phyloP scores from a whole-genome alignment of 2,888 invertebrate species.

The Neoitamus cyanurus region DNA sequence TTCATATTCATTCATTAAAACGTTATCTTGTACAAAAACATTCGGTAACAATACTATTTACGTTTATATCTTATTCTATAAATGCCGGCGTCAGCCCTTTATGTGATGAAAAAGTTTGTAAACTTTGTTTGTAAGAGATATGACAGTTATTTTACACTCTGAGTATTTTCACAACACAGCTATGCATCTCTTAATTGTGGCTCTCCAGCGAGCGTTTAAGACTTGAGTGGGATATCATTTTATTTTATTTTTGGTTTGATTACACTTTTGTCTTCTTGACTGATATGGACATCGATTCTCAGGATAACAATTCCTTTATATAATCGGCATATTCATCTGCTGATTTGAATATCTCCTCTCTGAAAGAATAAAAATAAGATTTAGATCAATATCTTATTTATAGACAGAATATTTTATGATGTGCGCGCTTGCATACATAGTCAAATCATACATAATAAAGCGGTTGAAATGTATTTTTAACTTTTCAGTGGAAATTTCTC shows the following conservation, averaged over 20 bases:
- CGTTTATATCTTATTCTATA: neutral
- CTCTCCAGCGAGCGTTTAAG: neutral
- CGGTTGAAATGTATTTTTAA: no score
- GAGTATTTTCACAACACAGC: conserved; percentile 5
- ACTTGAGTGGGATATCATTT: neutral
- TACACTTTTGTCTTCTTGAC: neutral
- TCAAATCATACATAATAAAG: no score
- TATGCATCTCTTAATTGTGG: neutral
- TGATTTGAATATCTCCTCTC: neutral
- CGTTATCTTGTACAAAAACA: conserved; percentile 10
- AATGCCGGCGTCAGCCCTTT: neutral
- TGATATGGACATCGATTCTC: neutral
- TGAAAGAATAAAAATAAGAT: neutral
- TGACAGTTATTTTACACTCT: neutral
- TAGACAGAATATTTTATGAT: neutral
- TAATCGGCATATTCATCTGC: neutral
- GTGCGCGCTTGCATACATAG: neutral
- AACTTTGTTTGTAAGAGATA: neutral
- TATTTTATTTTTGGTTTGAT: neutral
- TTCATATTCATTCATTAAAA: neutral
- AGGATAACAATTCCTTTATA: neutral
- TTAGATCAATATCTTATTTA: neutral
- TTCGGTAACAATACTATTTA: conserved; percentile 27
- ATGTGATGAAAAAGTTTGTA: neutral
- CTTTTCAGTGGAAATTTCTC: no score